These are phyloP conservation scores for Acrobasis repandana DNA, from an alignment of 2,888 invertebrate species.

Conservation along the genomic window DNA sequence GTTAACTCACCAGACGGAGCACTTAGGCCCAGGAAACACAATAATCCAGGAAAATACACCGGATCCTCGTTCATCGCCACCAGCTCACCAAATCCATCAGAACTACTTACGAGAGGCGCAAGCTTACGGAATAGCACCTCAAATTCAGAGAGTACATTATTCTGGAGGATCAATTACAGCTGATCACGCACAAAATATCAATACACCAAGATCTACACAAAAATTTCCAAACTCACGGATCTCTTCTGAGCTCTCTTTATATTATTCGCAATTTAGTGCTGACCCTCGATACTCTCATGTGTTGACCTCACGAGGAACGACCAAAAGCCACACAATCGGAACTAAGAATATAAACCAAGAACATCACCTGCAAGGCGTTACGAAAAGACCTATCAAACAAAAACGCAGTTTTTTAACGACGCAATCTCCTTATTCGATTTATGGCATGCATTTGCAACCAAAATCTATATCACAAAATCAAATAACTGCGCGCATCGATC, in stretches of 20 bases:
- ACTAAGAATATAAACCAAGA: neutral
- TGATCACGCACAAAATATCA: neutral
- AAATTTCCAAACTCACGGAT: neutral
- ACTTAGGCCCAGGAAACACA: too few species aligned
- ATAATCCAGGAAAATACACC: too few species aligned
- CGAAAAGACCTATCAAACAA: neutral
- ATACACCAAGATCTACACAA: neutral
- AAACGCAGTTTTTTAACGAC: neutral
- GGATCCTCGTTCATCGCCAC: too few species aligned
- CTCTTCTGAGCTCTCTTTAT: neutral
- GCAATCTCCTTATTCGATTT: neutral
- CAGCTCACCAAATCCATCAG: neutral
- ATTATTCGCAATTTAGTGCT: neutral
- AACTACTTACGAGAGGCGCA: neutral
- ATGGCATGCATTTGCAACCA: neutral
- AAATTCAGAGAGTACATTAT: neutral
- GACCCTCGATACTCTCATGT: neutral
- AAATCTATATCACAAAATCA: neutral
- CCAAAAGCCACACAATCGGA: neutral
- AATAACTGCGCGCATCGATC: neutral
- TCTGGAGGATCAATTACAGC: neutral
- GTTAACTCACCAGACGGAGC: too few species aligned
- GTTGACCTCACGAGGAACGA: neutral
- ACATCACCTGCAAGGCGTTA: neutral
- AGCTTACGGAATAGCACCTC: neutral